A percentile compares a stretch with the other conserved stretches of the same genome.
Conservation (phyloP, 2,888 invertebrate species). For the Ethmia dodecea region DNA sequence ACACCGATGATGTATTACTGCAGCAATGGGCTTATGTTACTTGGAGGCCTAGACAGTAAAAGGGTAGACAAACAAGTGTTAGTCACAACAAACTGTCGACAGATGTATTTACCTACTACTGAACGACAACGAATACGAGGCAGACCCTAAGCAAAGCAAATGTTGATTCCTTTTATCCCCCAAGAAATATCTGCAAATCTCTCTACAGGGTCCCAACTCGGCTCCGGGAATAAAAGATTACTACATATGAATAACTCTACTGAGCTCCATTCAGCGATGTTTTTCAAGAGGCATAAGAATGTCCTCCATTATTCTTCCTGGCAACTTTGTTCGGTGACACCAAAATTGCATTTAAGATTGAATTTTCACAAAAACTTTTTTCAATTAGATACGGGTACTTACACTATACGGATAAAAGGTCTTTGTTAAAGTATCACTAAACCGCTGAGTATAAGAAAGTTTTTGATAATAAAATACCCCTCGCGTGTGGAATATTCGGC, state of each 20-base stretch:
- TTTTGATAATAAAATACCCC: too few relatives aligned
- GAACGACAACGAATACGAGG: constrained; percentile 27
- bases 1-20: constrained; percentile 10
- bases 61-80: constrained; percentile 27
- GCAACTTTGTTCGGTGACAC: constrained; percentile 37
- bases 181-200: constrained; percentile 49
- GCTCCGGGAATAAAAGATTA: constrained; percentile 61
- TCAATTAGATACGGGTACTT: too few relatives aligned
- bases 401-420: too few relatives aligned
- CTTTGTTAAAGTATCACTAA: too few relatives aligned
- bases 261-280: constrained; percentile 39
- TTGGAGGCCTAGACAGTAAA: constrained; percentile 26
- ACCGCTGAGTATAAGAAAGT: too few relatives aligned
- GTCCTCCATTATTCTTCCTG: constrained; percentile 49
- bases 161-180: constrained; percentile 41
- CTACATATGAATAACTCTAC: constrained; percentile 51
- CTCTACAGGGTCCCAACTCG: constrained; percentile 29
- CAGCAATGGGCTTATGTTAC: constrained; percentile 7
- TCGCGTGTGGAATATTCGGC: too few relatives aligned
- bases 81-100: constrained; percentile 33
- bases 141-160: constrained; percentile 33
- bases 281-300: constrained; percentile 56
- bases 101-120: constrained; percentile 37
- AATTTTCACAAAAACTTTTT: constrained; percentile 14
- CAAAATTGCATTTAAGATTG: constrained; percentile 39